These are phyloP conservation scores for Gisinianus flammeolus DNA, from an alignment of 2,888 invertebrate genomes.

Conservation along the genomic window DNA sequence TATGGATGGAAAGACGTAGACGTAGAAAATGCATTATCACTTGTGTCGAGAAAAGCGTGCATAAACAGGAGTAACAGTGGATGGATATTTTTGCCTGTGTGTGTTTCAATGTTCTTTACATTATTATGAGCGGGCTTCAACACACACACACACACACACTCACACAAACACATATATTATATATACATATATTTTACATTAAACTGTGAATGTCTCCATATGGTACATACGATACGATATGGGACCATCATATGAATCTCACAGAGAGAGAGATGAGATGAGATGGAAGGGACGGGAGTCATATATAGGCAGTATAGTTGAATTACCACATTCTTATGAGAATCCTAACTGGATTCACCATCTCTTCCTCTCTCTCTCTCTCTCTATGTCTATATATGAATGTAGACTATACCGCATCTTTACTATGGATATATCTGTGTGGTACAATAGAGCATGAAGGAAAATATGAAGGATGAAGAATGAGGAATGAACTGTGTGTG, in stretches of 20 bases:
- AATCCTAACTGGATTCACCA: background rate
- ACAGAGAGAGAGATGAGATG: too few species aligned
- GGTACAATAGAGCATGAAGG: background rate
- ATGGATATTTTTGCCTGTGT: slow-evolving; percentile 5
- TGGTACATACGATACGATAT: background rate
- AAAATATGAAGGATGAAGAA: background rate
- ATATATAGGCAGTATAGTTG: background rate
- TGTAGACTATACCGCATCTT: background rate
- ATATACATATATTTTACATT: background rate
- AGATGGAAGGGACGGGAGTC: background rate
- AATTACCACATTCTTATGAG: background rate
- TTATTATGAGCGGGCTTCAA: slow-evolving; percentile 19
- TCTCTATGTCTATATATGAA: background rate
- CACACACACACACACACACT: background rate
- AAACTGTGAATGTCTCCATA: background rate
- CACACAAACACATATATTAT: background rate
- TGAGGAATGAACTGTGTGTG: slow-evolving; percentile 23
- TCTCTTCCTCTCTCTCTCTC: background rate
- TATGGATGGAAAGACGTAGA: too few species aligned
- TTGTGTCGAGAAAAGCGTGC: slow-evolving; percentile 27
- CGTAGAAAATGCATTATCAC: slow-evolving; percentile 41
- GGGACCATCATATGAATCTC: too few species aligned
- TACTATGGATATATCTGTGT: background rate
- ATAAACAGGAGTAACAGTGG: slow-evolving; percentile 3
- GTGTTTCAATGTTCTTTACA: slow-evolving; percentile 10